Conservation (phyloP, 2,797 vertebrate genomes). For the Gymnoscopelus microlampas region DNA sequence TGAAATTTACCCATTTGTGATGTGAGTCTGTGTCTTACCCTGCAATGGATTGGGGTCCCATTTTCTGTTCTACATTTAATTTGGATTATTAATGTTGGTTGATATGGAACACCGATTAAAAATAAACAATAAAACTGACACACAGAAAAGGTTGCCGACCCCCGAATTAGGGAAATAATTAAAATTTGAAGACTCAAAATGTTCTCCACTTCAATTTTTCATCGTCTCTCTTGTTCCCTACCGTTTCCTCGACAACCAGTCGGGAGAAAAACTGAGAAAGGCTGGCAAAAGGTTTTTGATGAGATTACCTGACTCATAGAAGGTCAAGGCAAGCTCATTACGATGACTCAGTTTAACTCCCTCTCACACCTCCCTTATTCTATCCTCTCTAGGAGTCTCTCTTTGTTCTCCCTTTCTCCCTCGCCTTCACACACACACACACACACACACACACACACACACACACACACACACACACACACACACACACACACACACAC, state of each 20-base stretch:
- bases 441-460: background rate
- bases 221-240: background rate
- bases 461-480: no score
- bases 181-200: background rate
- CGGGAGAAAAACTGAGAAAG: background rate
- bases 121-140: no score
- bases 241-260: background rate
- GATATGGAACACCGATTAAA: no score
- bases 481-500: no score
- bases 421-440: background rate
- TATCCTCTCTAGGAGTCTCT: background rate
- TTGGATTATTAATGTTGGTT: no score
- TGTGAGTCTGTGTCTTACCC: no score
- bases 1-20: no score
- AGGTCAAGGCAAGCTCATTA: slow-evolving; percentile 16
- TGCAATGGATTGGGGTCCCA: no score
- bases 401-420: background rate
- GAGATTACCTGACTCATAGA: slow-evolving; percentile 1
- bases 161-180: background rate
- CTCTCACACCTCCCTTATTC: background rate
- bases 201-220: background rate
- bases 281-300: slow-evolving; percentile 7
- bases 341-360: background rate
- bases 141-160: no score
- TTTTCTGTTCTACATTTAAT: no score